phyloP scores from a whole-genome alignment of 2,113 vertebrate genomes.

The Melozone crissalis region DNA sequence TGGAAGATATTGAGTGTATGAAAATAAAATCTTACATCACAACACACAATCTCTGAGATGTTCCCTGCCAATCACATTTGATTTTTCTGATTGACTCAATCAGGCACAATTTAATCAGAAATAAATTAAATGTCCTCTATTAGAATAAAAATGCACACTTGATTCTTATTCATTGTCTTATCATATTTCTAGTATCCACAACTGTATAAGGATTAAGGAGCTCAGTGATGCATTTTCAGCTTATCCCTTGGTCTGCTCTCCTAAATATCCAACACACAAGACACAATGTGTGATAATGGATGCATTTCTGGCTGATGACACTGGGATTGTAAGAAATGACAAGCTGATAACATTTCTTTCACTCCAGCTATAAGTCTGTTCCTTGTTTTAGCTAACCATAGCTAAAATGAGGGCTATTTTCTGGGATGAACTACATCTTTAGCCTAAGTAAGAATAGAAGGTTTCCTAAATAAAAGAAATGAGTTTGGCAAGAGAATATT shows the following conservation, averaged over 20 bases:
- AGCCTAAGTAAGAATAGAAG: neutral
- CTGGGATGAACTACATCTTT: neutral
- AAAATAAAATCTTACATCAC: conserved; percentile 18
- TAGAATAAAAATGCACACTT: conserved; percentile 14
- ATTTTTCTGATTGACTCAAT: conserved; percentile 13
- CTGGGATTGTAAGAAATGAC: neutral
- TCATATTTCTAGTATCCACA: neutral
- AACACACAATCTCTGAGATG: neutral
- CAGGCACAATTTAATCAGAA: conserved; percentile 39
- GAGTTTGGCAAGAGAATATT: neutral
- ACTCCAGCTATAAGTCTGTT: neutral
- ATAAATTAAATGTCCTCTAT: neutral
- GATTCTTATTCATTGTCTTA: neutral
- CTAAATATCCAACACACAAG: neutral
- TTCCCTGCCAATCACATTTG: neutral
- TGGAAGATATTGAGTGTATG: neutral
- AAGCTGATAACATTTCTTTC: neutral
- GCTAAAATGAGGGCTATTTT: neutral
- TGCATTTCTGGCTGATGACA: neutral
- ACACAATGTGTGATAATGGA: neutral
- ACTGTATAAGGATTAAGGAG: neutral
- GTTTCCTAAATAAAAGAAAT: neutral
- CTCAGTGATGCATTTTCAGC: neutral
- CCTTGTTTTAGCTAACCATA: neutral
- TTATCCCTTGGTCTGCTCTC: neutral